Percentiles rank a stretch among this genome's conserved stretches.
phyloP scores from a whole-genome alignment of 2,113 vertebrate genomes.

The Gobio gobio region DNA sequence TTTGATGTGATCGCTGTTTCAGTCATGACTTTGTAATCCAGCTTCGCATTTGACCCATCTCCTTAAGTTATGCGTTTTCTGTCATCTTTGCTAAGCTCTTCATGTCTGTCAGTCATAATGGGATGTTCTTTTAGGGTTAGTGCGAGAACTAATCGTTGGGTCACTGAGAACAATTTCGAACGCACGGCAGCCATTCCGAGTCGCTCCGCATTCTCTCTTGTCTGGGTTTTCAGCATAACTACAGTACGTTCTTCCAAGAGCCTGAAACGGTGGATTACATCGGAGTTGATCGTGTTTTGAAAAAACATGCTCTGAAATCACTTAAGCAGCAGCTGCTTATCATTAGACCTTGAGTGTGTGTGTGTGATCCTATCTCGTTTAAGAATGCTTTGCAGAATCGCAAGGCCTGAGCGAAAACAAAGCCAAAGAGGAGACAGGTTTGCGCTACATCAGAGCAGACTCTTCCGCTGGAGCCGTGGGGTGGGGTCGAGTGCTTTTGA shows the following conservation, averaged over 20 bases:
- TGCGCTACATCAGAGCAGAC: slow-evolving; percentile 53
- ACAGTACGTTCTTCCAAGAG: slow-evolving; percentile 53
- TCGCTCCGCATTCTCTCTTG: not conserved
- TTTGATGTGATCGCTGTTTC: slow-evolving; percentile 73
- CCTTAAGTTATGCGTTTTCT: slow-evolving; percentile 63
- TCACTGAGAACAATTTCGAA: slow-evolving; percentile 58
- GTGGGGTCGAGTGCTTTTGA: slow-evolving; percentile 42
- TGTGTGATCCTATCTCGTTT: slow-evolving; percentile 75
- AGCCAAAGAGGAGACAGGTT: slow-evolving; percentile 58
- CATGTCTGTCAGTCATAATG: slow-evolving; percentile 56
- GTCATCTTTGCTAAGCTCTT: slow-evolving; percentile 62
- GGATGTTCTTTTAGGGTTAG: slow-evolving; percentile 58
- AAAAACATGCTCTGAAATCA: slow-evolving; percentile 71
- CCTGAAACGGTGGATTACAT: slow-evolving; percentile 59
- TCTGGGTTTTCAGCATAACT: slow-evolving; percentile 31
- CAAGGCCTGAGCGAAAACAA: slow-evolving; percentile 65
- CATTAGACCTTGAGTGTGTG: slow-evolving; percentile 72
- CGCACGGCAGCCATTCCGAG: slow-evolving; percentile 2
- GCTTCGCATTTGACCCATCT: slow-evolving; percentile 67
- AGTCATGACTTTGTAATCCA: slow-evolving; percentile 71
- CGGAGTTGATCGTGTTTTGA: slow-evolving; percentile 67
- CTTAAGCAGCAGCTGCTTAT: slow-evolving; percentile 74
- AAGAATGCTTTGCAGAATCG: slow-evolving; percentile 66
- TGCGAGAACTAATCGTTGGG: slow-evolving; percentile 57
- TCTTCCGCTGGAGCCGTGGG: slow-evolving; percentile 52